Conservation (phyloP, 1,140 invertebrate genomes). For the Cydia splendana region DNA sequence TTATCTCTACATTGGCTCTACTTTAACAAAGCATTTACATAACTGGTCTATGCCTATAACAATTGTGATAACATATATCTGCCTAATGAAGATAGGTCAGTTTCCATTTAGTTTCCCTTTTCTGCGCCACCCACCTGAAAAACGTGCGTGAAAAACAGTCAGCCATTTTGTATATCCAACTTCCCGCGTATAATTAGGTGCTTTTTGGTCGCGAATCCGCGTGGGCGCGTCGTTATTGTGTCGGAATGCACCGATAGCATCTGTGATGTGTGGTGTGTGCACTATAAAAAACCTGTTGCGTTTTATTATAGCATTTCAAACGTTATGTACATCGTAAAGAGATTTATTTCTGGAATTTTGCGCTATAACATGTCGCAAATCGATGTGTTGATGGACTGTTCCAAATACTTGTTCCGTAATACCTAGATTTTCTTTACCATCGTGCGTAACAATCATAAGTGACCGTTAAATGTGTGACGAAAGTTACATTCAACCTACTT, state of each 20-base stretch:
- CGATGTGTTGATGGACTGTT: no score
- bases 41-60: no score
- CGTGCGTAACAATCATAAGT: no score
- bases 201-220: background rate
- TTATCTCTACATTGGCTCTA: no score
- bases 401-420: no score
- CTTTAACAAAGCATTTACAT: no score
- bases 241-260: constrained; percentile 1
- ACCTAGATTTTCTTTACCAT: background rate
- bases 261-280: background rate
- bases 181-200: background rate
- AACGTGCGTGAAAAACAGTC: background rate
- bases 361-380: no score
- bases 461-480: no score
- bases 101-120: no score
- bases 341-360: background rate
- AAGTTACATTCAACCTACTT: no score
- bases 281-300: background rate
- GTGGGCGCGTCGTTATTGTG: constrained; percentile 7
- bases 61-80: no score
- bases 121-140: background rate
- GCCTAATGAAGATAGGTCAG: no score
- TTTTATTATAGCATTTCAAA: background rate
- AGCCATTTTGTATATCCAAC: background rate
- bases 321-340: background rate